Percentiles rank a stretch among this genome's conserved stretches.
phyloP scores from a whole-genome alignment of 30 jellyfish, hydroid and myxozoan species.

The Cassiopea xamachana region DNA sequence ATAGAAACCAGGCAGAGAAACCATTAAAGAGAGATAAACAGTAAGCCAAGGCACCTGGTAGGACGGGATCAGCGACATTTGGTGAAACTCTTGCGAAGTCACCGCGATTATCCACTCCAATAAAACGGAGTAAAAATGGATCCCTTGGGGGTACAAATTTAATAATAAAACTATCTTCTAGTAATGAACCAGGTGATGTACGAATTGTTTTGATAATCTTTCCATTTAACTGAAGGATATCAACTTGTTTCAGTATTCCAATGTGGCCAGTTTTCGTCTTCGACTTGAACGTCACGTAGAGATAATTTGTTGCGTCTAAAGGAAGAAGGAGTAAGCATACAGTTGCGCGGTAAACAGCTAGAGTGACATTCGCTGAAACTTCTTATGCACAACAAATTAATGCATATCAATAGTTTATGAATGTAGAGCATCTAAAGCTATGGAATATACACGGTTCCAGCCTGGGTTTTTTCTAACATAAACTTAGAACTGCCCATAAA shows the following conservation, averaged over 20 bases:
- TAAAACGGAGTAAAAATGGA: slow-evolving; percentile 72
- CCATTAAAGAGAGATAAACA: background rate
- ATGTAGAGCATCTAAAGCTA: too few species aligned
- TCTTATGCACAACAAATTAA: too few species aligned
- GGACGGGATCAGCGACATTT: slow-evolving; percentile 53
- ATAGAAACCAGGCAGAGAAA: background rate
- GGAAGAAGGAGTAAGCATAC: background rate
- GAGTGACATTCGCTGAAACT: too few species aligned
- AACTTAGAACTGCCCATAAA: too few species aligned
- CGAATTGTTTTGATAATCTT: slow-evolving; percentile 29
- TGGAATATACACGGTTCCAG: too few species aligned
- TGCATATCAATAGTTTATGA: too few species aligned
- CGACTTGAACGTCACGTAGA: slow-evolving; percentile 54
- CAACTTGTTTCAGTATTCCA: slow-evolving; percentile 53
- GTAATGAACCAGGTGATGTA: slow-evolving; percentile 9
- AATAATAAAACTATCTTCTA: slow-evolving; percentile 61
- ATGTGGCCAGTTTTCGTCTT: slow-evolving; percentile 41
- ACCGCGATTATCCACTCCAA: slow-evolving; percentile 63
- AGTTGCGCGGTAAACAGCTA: background rate
- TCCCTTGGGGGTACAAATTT: slow-evolving; percentile 52
- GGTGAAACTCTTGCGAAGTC: slow-evolving; percentile 77
- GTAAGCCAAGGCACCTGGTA: slow-evolving; percentile 48
- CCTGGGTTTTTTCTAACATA: too few species aligned
- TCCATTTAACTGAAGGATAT: slow-evolving; percentile 43
- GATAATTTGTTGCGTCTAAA: slow-evolving; percentile 62